Base-by-base conservation (phyloP, 2,888 invertebrate genomes). In the Keiferia lycopersicella region DNA sequence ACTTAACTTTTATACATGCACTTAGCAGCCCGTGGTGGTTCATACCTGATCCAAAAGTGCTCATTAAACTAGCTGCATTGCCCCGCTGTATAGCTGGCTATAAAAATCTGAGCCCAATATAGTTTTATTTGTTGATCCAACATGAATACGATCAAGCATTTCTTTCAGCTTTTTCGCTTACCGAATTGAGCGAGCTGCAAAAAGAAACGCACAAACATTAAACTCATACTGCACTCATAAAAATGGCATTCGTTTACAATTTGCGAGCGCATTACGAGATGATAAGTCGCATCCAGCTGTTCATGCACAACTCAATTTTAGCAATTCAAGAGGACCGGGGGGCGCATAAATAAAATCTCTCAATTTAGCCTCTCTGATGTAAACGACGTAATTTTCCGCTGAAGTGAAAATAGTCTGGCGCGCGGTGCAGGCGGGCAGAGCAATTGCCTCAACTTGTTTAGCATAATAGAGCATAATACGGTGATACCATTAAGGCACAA, bases 391-490 rank as follows among this genome's bases (percentile, higher is more conserved):
- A 83, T 87, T 85, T 78, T 79, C 78, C 76, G 74, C 80, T 81
- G 78, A 80, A 84, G 80, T 80, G 83, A 81, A 81, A 84, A 82
- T 79, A 73, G 75, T 62, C 62, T 72, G 67, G 34, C 34, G 67
- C 70, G 69, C 79, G 82, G 82, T 84, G 84, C 81, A 81, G 72
- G 70, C 71, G 69, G 68, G 72, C 78, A 76, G 68, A 83, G 86
- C 85, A 86, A 88, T 87, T 85, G 86, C 84, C 77, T 69, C 74
- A 71, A 80, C 77, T 82, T 83, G 82, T 83, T 88, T 89, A 86
- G 87, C 87, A 88, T 89, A 89, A 88, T 87, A 86, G 81, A 85
- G 86, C 87, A 88, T 89, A 89, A 88, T 87, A 86, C 81, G 81
- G 83, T 82, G 83, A 87, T 88, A 81, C 77, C 81, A 84, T 85